Conservation (phyloP, 2,888 invertebrate genomes). For the Eristalis intricaria region DNA sequence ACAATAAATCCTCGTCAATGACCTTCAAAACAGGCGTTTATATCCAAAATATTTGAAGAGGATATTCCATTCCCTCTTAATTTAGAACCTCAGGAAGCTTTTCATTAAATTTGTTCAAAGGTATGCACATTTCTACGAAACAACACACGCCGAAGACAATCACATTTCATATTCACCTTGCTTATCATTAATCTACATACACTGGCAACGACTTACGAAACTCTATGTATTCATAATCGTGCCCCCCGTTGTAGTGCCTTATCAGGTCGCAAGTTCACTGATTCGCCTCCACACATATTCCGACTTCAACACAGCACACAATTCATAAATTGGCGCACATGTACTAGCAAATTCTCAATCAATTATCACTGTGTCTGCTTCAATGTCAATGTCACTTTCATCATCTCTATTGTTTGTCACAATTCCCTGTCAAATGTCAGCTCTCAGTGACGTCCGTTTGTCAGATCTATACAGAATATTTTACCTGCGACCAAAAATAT, state of each 20-base stretch:
- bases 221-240: not conserved
- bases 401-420: not conserved
- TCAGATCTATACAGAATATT: not conserved
- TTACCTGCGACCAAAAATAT: constrained; percentile 1
- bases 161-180: not conserved
- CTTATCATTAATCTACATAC: not conserved
- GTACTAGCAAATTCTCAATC: not conserved
- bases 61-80: not conserved
- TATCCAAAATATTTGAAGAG: too few species aligned
- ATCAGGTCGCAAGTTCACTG: constrained; percentile 11
- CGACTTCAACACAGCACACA: not conserved
- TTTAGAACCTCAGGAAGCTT: not conserved
- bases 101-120: too few species aligned
- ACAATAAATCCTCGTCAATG: too few species aligned
- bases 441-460: not conserved
- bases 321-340: constrained; percentile 14
- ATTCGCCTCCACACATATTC: not conserved
- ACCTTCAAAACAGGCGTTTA: too few species aligned
- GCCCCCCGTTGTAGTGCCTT: not conserved
- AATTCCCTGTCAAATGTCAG: not conserved
- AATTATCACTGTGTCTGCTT: not conserved
- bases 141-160: not conserved
- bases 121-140: not conserved
- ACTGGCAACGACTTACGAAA: not conserved
- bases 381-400: constrained; percentile 39